These are phyloP conservation scores for Daktulosphaira vitifoliae DNA, from an alignment of 1,140 invertebrate species.

Conservation along the genomic window DNA sequence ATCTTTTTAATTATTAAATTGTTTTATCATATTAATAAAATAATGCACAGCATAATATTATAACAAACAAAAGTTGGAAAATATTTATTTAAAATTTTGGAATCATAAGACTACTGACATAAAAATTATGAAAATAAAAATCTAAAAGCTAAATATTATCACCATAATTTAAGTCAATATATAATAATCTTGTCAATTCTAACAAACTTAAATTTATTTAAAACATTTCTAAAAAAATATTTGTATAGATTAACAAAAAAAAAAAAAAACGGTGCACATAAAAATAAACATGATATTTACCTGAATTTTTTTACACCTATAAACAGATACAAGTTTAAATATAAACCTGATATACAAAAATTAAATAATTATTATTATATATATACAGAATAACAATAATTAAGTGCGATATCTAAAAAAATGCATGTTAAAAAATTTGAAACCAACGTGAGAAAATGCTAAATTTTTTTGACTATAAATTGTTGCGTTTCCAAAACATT, in stretches of 20 bases:
- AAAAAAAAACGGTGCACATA: conserved; percentile 11
- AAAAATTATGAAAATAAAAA: conserved; percentile 33
- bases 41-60: too few relatives aligned
- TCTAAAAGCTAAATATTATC: conserved; percentile 27
- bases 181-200: conserved; percentile 20
- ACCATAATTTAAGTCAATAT: conserved; percentile 30
- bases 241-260: conserved; percentile 4
- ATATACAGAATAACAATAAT: conserved; percentile 25
- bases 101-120: neutral
- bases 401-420: conserved; percentile 4
- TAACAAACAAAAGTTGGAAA: conserved; percentile 8
- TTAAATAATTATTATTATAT: conserved; percentile 20
- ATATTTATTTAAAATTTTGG: conserved; percentile 17
- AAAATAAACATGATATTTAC: conserved; percentile 13
- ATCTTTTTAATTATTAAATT: too few relatives aligned
- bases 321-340: neutral
- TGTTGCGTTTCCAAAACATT: conserved; percentile 26
- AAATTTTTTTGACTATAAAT: conserved; percentile 19
- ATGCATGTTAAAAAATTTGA: conserved; percentile 15
- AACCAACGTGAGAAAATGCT: conserved; percentile 14
- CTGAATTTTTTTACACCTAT: neutral
- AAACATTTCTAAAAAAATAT: conserved; percentile 15
- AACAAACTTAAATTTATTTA: conserved; percentile 27
- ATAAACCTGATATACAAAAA: neutral
- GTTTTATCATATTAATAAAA: too few relatives aligned